Percentiles rank a stretch among this genome's conserved stretches.
These are phyloP conservation scores for Mastacembelus armatus DNA, from an alignment of 2,797 vertebrate genomes.

Conservation along the genomic window DNA sequence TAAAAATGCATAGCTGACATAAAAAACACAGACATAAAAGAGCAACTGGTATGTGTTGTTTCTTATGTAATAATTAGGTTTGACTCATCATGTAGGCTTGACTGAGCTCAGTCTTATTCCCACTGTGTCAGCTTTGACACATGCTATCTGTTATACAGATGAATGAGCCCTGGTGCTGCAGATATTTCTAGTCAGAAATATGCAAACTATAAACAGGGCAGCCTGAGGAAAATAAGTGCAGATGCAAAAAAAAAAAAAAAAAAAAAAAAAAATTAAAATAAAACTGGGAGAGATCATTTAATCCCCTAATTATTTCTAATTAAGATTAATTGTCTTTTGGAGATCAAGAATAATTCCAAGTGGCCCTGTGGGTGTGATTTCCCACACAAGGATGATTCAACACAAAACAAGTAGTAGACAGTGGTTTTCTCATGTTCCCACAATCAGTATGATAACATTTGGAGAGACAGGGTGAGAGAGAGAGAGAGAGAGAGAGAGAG, in stretches of 20 bases:
- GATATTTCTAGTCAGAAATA: slow-evolving; percentile 12
- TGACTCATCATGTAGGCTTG: neutral
- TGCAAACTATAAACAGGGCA: slow-evolving; percentile 23
- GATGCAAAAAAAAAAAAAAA: too few relatives aligned
- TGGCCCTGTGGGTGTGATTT: slow-evolving; percentile 57
- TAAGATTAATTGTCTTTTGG: slow-evolving; percentile 64
- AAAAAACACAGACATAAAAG: too few relatives aligned
- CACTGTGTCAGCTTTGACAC: slow-evolving; percentile 10
- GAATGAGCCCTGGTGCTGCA: neutral
- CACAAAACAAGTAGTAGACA: slow-evolving; percentile 48
- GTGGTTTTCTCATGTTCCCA: slow-evolving; percentile 14
- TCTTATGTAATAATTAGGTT: neutral
- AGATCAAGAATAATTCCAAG: slow-evolving; percentile 35
- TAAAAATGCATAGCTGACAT: neutral
- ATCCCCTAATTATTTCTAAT: slow-evolving; percentile 67
- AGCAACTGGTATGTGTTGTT: neutral
- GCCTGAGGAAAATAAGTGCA: slow-evolving; percentile 36
- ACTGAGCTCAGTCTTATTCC: neutral
- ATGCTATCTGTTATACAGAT: slow-evolving; percentile 38
- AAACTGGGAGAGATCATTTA: slow-evolving; percentile 40
- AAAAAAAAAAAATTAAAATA: too few relatives aligned
- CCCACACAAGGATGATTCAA: slow-evolving; percentile 51
- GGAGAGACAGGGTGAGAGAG: too few relatives aligned
- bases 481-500: neutral
- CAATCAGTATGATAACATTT: too few relatives aligned